Conservation (phyloP, 1,140 invertebrate species). For the Harpegnathos saltator region DNA sequence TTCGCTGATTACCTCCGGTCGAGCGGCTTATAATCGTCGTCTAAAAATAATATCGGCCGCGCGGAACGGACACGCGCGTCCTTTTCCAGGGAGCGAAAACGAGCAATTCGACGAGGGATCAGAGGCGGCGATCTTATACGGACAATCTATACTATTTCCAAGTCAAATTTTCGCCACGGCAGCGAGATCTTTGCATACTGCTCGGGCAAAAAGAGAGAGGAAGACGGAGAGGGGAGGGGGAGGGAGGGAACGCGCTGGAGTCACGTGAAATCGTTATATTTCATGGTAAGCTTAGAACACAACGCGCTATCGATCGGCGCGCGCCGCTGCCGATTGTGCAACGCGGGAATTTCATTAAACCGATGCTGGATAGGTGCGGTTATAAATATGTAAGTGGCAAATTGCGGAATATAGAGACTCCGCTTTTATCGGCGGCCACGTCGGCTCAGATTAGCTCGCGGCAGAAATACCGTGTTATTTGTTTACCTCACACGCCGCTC, state of each 20-base stretch:
- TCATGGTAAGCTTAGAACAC: slow-evolving; percentile 4
- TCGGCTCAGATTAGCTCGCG: slow-evolving; percentile 32
- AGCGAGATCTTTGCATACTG: slow-evolving; percentile 32
- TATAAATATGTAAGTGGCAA: slow-evolving; percentile 53
- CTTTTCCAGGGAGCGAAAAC: background rate
- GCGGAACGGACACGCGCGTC: background rate
- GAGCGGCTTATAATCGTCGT: background rate
- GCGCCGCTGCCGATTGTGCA: slow-evolving; percentile 37
- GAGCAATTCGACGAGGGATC: background rate
- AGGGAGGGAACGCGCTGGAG: slow-evolving; percentile 22
- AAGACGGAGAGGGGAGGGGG: background rate
- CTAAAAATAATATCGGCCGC: slow-evolving; percentile 20
- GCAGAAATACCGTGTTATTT: slow-evolving; percentile 30
- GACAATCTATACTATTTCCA: slow-evolving; percentile 35
- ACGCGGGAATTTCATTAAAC: slow-evolving; percentile 54
- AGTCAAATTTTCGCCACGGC: slow-evolving; percentile 32
- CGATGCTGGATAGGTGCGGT: slow-evolving; percentile 24
- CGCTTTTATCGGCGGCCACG: slow-evolving; percentile 22
- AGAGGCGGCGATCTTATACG: slow-evolving; percentile 33
- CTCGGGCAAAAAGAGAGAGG: background rate
- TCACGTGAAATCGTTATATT: slow-evolving; percentile 52
- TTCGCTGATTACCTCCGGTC: background rate
- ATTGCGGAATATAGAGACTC: slow-evolving; percentile 27
- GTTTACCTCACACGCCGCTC: background rate
- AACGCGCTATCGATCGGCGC: slow-evolving; percentile 24